phyloP scores from a whole-genome alignment of 2,888 invertebrate species.

The Nymphalis c-album region DNA sequence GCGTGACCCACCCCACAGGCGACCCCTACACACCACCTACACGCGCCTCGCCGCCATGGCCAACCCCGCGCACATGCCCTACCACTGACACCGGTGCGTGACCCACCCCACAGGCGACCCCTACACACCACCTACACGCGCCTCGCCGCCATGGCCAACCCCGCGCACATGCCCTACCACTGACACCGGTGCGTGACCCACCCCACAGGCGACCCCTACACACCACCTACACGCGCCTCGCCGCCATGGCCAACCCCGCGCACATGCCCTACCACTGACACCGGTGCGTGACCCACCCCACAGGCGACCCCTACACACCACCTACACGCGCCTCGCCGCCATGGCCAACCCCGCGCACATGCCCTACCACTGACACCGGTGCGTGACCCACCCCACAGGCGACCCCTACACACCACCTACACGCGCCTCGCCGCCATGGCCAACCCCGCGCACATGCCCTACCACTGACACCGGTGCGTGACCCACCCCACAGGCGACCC shows the following conservation, averaged over 20 bases:
- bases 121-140: conserved; percentile 92
- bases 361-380: conserved; percentile 67
- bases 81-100: conserved; percentile 52
- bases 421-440: conserved; percentile 90
- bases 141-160: conserved; percentile 89
- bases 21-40: conserved; percentile 91
- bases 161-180: conserved; percentile 84
- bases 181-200: conserved; percentile 43
- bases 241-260: conserved; percentile 88
- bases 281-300: no score
- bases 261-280: conserved; percentile 82
- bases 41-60: conserved; percentile 90
- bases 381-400: no score
- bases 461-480: conserved; percentile 52
- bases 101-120: no score
- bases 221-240: conserved; percentile 91
- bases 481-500: no score
- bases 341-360: conserved; percentile 89
- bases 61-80: conserved; percentile 87
- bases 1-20: no score
- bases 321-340: conserved; percentile 90
- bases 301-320: no score
- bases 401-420: conserved; percentile 91
- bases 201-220: no score
- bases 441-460: conserved; percentile 87